Evolutionary conservation across 1,140 invertebrate species (phyloP).

Genomic region (Contarinia nasturtii): DNA sequence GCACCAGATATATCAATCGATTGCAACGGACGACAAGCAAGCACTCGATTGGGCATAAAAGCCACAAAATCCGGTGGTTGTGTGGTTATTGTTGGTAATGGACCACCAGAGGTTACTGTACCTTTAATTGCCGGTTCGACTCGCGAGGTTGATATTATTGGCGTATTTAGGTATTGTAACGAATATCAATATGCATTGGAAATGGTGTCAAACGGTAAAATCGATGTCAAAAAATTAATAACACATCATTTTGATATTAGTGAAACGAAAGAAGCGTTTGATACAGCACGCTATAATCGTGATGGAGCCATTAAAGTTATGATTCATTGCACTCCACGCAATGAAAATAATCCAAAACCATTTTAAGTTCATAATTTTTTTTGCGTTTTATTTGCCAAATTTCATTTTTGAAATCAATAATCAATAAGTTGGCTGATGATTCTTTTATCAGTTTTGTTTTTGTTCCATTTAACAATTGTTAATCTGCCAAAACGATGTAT

Average conservation of each 20-base stretch:
- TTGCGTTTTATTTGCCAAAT: too few relatives aligned
- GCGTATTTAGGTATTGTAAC: conserved; percentile 74
- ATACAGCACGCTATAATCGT: conserved; percentile 41
- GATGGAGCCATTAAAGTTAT: conserved; percentile 70
- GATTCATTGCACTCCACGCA: conserved; percentile 52
- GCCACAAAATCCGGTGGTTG: neutral
- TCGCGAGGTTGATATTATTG: conserved; percentile 71
- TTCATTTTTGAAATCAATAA: too few relatives aligned
- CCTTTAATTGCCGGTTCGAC: conserved; percentile 55
- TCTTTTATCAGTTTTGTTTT: too few relatives aligned
- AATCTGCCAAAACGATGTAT: too few relatives aligned
- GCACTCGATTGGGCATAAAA: conserved; percentile 50
- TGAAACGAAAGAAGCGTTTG: conserved; percentile 64
- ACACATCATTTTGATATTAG: conserved; percentile 73
- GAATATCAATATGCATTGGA: conserved; percentile 66
- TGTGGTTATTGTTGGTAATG: conserved; percentile 35
- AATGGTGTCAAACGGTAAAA: conserved; percentile 56
- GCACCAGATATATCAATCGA: conserved; percentile 62
- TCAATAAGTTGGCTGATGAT: too few relatives aligned
- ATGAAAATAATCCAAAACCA: conserved; percentile 25
- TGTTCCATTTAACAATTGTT: too few relatives aligned
- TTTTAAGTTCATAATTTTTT: neutral
- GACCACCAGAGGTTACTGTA: conserved; percentile 47
- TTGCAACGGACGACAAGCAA: conserved; percentile 58
- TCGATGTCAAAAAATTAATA: conserved; percentile 67